Base-by-base conservation (phyloP, 2,113 vertebrate species). In the Petrocephalus microphthalmus region DNA sequence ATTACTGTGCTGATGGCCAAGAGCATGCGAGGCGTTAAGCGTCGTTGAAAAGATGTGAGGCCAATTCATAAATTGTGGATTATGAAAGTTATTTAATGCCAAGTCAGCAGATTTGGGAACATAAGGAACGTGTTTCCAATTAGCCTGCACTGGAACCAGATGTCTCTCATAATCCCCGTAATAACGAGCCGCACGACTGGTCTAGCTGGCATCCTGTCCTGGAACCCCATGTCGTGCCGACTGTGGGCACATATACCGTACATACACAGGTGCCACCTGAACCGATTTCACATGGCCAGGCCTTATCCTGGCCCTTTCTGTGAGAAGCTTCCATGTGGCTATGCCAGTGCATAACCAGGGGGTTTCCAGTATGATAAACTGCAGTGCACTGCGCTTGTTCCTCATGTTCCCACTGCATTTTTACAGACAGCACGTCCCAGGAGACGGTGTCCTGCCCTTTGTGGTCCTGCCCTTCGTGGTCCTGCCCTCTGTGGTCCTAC, bases 61-160 rank as follows among this genome's bases (percentile, higher is more conserved):
- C 82, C 86, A 47, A 88, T 91, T 90, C 87, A 91, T 91, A 90
- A 88, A 86, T 87, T 91, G 88, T 78, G 83, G 88, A 90, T 91
- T 89, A 90, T 90, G 54, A 90, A 91, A 87, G 81, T 64, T 56
- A 81, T 64, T 78, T 89, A 83, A 91, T 88, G 87, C 88, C 33
- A 84, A 89, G 89, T 90, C 91, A 91, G 92, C 92, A 89, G 85
- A 74, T 90, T 90, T 88, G 33, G 87, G 82, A 90, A 64, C 49
- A 67, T 53, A 74, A 84, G 45, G 87, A 90, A 89, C 78, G 64
- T 91, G 90, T 85, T 87, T 92, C 87, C 86, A 90, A 89, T 92
- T 91, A 90, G 81, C 67, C 33, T 25, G 60, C 29, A 89, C 88
- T 64, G 85, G 89, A 91, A 57, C 92, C 91, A 92, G 90, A 91